Evolutionary conservation across 2,113 vertebrate genomes (phyloP), one percentile per base, ranked within the genome.

Genomic region (Hydrolagus affinis): DNA sequence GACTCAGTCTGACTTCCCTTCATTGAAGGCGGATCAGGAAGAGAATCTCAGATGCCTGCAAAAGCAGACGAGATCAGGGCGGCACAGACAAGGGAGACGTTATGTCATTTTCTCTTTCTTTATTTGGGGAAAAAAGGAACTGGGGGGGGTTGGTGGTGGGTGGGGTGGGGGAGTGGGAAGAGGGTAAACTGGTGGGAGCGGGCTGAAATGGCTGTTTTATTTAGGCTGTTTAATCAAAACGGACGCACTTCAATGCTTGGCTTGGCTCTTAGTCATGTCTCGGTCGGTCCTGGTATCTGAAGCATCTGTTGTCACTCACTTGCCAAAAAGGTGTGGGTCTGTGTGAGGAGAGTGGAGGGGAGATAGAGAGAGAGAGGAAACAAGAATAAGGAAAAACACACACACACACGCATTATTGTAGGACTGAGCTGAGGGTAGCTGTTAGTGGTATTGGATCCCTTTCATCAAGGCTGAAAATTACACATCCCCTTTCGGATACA

Each of bases 401-500:
- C 44, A 44, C 44, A 44, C 44, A 44, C 44, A 44, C 44, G 44
- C 60, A 28, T 28, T 28, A 83, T 83, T 68, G 78, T 83, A 30
- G 62, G 60, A 68, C 62, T 83, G 78, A 80, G 60, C 92, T 89
- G 56, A 75, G 90, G 91, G 93, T 94, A 91, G 91, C 89, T 92
- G 44, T 94, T 90, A 21, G 92, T 94, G 93, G 91, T 92, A 88
- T 90, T 90, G 91, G 94, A 94, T 90, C 93, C 94, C 94, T 96
- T 93, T 96, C 95, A 97, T 97, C 95, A 96, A 93, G 96, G 94
- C 93, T 93, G 94, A 95, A 95, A 95, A 96, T 95, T 94, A 95
- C 92, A 95, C 94, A 94, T 94, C 96, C 95, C 93, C 91, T 94
- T 94, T 96, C 94, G 91, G 94, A 94, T 95, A 95, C 94, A 94